A percentile compares a stretch with the other conserved stretches of the same genome.
phyloP scores from a whole-genome alignment of 2,797 vertebrate genomes.

The Simalia tracyae region DNA sequence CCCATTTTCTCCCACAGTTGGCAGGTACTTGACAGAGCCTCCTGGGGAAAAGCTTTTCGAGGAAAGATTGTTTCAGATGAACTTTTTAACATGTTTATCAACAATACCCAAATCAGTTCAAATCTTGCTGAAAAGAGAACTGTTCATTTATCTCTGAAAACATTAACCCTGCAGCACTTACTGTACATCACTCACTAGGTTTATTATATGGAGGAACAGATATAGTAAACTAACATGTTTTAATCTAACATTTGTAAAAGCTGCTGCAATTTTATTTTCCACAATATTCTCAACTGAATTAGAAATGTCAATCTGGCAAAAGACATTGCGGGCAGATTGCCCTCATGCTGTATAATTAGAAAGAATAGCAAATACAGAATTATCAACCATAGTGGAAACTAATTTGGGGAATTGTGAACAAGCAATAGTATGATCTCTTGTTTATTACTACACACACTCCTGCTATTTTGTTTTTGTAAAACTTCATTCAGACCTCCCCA shows the following conservation, averaged over 20 bases:
- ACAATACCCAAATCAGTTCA: neutral
- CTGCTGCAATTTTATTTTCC: neutral
- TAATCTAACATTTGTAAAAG: neutral
- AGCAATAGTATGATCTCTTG: neutral
- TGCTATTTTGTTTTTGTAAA: neutral
- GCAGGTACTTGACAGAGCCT: too few relatives aligned
- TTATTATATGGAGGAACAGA: neutral
- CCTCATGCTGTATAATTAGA: neutral
- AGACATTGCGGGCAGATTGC: too few relatives aligned
- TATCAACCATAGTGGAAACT: neutral
- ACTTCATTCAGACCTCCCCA: neutral
- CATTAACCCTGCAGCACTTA: neutral
- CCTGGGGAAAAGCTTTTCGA: neutral
- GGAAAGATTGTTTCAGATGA: neutral
- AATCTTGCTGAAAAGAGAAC: neutral
- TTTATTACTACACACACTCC: neutral
- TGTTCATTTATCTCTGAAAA: neutral
- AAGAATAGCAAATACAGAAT: slow-evolving; percentile 23
- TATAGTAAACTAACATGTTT: neutral
- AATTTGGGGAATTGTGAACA: neutral
- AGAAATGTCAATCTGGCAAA: neutral
- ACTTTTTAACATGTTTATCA: neutral
- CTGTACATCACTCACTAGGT: neutral
- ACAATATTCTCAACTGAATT: fast-evolving
- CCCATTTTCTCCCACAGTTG: too few relatives aligned